Conservation (phyloP, 2,797 vertebrate genomes). For the Brotula barbata region DNA sequence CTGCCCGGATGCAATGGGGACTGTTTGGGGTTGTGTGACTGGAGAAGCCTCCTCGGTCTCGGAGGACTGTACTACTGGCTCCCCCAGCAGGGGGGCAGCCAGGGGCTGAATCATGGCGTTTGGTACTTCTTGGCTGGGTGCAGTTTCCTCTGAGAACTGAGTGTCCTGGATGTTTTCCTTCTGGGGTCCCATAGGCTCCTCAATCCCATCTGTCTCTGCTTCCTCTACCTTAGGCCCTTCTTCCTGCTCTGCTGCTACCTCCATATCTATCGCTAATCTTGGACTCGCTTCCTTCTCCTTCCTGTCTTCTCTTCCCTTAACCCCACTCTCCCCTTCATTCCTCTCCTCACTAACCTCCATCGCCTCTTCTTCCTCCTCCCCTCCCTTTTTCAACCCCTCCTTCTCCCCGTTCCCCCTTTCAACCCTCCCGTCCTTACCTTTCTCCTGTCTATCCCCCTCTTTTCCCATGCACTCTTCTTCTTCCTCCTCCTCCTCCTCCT, state of each 20-base stretch:
- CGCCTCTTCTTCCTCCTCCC: conserved; percentile 53
- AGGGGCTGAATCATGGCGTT: conserved; percentile 41
- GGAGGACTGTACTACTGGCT: conserved; percentile 31
- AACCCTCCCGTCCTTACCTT: conserved; percentile 73
- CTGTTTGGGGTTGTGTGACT: conserved; percentile 24
- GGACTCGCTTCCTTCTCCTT: conserved; percentile 76
- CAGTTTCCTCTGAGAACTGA: conserved; percentile 30
- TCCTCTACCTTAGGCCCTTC: conserved; percentile 51
- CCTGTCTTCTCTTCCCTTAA: conserved; percentile 61
- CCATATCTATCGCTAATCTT: conserved; percentile 79
- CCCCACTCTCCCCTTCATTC: conserved; percentile 64
- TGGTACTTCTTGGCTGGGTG: conserved; percentile 31
- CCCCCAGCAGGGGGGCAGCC: conserved; percentile 41
- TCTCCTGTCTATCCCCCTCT: conserved; percentile 10
- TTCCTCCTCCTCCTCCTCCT: conserved; percentile 79
- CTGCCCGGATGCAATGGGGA: conserved; percentile 9
- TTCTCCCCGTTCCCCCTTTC: conserved; percentile 69
- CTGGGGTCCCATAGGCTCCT: conserved; percentile 44
- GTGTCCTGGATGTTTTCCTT: conserved; percentile 53
- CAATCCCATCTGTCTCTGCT: conserved; percentile 49
- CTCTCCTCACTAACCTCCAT: conserved; percentile 46
- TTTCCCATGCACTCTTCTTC: conserved; percentile 24
- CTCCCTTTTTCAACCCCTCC: conserved; percentile 72
- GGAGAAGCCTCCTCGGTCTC: conserved; percentile 24
- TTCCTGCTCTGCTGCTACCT: conserved; percentile 76